Percentiles rank a stretch among this genome's conserved stretches.
Evolutionary conservation across 2,113 vertebrate species (phyloP).

Genomic region (Collichthys lucidus): DNA sequence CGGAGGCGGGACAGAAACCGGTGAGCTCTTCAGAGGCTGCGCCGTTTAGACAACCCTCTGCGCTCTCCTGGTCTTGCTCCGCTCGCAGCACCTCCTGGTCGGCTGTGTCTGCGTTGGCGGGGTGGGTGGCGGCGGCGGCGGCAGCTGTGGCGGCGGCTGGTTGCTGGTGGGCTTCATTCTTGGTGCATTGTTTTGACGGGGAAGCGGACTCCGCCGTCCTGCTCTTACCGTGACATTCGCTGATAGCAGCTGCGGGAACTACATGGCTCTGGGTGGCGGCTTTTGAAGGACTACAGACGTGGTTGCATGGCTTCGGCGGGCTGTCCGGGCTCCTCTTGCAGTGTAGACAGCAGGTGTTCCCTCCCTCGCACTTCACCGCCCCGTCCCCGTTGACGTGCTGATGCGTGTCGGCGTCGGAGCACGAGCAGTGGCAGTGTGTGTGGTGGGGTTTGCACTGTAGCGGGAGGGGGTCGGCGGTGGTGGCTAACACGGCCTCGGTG

Average conservation of each 20-base stretch:
- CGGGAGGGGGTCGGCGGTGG: constrained; percentile 69
- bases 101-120: not conserved
- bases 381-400: constrained; percentile 88
- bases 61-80: constrained; percentile 46
- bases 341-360: constrained; percentile 83
- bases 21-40: constrained; percentile 48
- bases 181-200: constrained; percentile 50
- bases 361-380: constrained; percentile 79
- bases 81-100: constrained; percentile 22
- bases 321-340: constrained; percentile 83
- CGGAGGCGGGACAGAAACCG: constrained; percentile 73
- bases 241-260: constrained; percentile 42
- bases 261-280: constrained; percentile 59
- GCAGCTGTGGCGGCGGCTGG: constrained; percentile 15
- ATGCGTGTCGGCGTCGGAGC: constrained; percentile 78
- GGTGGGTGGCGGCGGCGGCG: not conserved
- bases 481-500: constrained; percentile 78
- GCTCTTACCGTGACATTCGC: constrained; percentile 68
- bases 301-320: constrained; percentile 84
- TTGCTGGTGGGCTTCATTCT: constrained; percentile 67
- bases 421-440: constrained; percentile 79
- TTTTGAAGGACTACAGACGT: constrained; percentile 78
- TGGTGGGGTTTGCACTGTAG: constrained; percentile 76
- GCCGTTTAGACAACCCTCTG: constrained; percentile 39
- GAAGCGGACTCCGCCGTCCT: constrained; percentile 48